Evolutionary conservation across 2,113 vertebrate species (phyloP).

Genomic region (Aleadryas rufinucha): DNA sequence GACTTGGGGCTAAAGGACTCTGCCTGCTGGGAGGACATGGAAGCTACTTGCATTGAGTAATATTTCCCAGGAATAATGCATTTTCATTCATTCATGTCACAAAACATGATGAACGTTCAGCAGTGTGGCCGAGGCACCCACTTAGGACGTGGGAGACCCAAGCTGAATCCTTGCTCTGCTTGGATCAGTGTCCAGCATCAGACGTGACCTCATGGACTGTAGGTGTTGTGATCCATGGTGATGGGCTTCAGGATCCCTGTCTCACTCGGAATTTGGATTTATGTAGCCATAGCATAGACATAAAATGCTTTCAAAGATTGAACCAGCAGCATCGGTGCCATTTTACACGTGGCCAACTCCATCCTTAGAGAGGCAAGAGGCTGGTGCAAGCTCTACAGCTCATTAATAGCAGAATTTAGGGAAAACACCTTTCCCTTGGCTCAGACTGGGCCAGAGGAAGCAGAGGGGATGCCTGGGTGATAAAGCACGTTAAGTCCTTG

Average conservation of each 20-base stretch:
- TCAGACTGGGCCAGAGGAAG: background rate
- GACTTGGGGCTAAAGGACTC: background rate
- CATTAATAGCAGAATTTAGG: background rate
- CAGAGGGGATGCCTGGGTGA: background rate
- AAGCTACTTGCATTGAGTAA: background rate
- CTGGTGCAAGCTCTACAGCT: background rate
- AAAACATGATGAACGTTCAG: background rate
- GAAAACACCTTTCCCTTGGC: background rate
- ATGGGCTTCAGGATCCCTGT: background rate
- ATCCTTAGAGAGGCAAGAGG: background rate
- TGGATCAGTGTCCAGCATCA: background rate
- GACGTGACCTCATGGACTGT: background rate
- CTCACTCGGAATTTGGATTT: background rate
- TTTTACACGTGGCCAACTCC: background rate
- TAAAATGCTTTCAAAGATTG: background rate
- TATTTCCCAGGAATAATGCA: background rate
- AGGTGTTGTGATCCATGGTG: background rate
- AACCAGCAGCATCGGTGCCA: background rate
- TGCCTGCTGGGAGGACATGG: background rate
- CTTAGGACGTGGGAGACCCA: rapidly evolving
- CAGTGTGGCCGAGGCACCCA: background rate
- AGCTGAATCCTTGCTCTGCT: background rate
- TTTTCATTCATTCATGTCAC: background rate
- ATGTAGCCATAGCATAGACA: background rate
- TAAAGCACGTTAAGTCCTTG: background rate